Conservation (phyloP, 2,888 invertebrate species). For the Malacosoma neustria region DNA sequence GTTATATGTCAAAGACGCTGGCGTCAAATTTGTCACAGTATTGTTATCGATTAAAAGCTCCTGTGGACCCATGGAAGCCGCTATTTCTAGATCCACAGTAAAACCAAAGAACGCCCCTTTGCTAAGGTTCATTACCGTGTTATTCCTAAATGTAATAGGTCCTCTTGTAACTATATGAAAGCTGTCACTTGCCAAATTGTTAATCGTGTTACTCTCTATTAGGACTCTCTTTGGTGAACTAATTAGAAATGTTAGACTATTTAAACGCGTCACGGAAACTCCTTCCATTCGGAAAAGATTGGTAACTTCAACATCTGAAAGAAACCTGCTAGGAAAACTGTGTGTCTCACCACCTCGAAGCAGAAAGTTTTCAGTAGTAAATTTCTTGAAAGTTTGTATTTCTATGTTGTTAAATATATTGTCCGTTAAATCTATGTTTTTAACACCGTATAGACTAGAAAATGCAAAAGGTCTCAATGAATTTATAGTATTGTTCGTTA, state of each 20-base stretch:
- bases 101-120: constrained; percentile 79
- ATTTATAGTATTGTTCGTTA: constrained; percentile 77
- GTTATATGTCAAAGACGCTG: constrained; percentile 76
- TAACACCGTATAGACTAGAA: constrained; percentile 79
- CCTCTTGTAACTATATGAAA: constrained; percentile 77
- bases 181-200: constrained; percentile 77
- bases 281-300: constrained; percentile 79
- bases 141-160: constrained; percentile 79
- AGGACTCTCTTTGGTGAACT: constrained; percentile 76
- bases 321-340: constrained; percentile 79
- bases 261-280: constrained; percentile 76
- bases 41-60: constrained; percentile 79
- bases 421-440: constrained; percentile 77
- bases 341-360: constrained; percentile 77
- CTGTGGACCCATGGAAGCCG: constrained; percentile 52
- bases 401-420: constrained; percentile 77
- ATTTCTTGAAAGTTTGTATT: constrained; percentile 86
- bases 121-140: constrained; percentile 72
- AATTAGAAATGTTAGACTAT: constrained; percentile 82
- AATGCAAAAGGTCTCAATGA: constrained; percentile 82
- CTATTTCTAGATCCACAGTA: constrained; percentile 58
- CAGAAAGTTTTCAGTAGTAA: constrained; percentile 78
- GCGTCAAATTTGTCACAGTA: constrained; percentile 70
- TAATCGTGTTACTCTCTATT: constrained; percentile 75
- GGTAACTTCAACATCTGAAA: constrained; percentile 83